These are phyloP conservation scores for Holocentrus rufus DNA, from an alignment of 2,797 vertebrate genomes.

Conservation along the genomic window DNA sequence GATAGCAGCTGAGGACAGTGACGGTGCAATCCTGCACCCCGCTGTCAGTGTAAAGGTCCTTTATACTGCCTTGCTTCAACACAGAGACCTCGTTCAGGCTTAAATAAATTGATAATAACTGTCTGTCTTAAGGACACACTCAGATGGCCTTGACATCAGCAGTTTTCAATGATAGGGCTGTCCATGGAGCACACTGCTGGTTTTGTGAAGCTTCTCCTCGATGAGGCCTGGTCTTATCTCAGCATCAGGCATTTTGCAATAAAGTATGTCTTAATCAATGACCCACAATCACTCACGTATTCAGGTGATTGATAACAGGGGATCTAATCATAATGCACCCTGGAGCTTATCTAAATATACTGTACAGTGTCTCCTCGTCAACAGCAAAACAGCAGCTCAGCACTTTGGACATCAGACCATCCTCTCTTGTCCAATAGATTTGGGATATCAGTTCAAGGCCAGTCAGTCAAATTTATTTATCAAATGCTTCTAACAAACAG, in stretches of 20 bases:
- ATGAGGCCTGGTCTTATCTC: slow-evolving; percentile 39
- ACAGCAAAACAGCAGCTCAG: slow-evolving; percentile 23
- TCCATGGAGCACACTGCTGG: slow-evolving; percentile 35
- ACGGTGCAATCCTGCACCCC: slow-evolving; percentile 16
- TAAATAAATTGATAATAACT: slow-evolving; percentile 53
- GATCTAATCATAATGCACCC: slow-evolving; percentile 54
- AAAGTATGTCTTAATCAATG: slow-evolving; percentile 50
- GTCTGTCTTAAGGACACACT: slow-evolving; percentile 50
- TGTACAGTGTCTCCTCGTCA: slow-evolving; percentile 48
- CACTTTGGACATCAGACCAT: slow-evolving; percentile 65
- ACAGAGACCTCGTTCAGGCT: slow-evolving; percentile 39
- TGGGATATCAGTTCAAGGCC: slow-evolving; percentile 2
- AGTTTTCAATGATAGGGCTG: slow-evolving; percentile 54
- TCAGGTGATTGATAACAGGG: slow-evolving; percentile 8
- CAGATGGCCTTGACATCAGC: slow-evolving; percentile 54
- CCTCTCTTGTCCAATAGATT: slow-evolving; percentile 32
- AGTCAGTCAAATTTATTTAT: slow-evolving; percentile 41
- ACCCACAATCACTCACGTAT: slow-evolving; percentile 9
- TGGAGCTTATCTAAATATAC: slow-evolving; percentile 51
- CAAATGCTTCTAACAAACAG: slow-evolving; percentile 44
- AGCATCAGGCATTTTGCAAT: slow-evolving; percentile 56
- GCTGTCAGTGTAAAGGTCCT: slow-evolving; percentile 41
- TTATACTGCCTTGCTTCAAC: slow-evolving; percentile 14
- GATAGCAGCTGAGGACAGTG: slow-evolving; percentile 30
- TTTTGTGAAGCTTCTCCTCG: slow-evolving; percentile 11